phyloP scores from a whole-genome alignment of 2,113 vertebrate genomes.

The Leptosomus discolor region DNA sequence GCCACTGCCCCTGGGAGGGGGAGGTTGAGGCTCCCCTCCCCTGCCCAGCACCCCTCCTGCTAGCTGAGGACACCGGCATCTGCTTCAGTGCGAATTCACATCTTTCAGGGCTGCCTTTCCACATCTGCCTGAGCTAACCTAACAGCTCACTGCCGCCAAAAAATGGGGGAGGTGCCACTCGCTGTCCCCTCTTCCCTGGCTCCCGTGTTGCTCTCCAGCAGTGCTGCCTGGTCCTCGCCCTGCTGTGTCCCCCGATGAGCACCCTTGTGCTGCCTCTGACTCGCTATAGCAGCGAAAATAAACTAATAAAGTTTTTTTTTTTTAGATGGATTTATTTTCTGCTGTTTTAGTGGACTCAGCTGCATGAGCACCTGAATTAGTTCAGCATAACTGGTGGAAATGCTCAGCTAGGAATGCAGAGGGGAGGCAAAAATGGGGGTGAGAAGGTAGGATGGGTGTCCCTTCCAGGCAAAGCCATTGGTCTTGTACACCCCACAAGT shows the following conservation, averaged over 20 bases:
- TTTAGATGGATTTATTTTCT: not conserved
- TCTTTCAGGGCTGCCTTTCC: not conserved
- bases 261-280: not conserved
- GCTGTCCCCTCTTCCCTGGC: not conserved
- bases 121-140: not conserved
- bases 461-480: not conserved
- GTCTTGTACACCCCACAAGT: not conserved
- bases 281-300: not conserved
- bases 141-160: not conserved
- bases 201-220: rapidly evolving
- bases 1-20: not conserved
- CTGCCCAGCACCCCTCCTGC: not conserved
- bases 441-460: not conserved
- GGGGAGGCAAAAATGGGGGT: not conserved
- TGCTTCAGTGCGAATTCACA: not conserved
- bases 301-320: not conserved
- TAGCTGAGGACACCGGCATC: not conserved
- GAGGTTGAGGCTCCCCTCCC: not conserved
- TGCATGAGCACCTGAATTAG: not conserved
- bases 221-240: rapidly evolving
- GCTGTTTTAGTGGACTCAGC: not conserved
- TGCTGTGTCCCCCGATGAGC: rapidly evolving
- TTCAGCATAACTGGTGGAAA: not conserved
- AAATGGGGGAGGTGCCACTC: not conserved
- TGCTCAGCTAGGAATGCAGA: not conserved